Conservation (phyloP, 2,888 invertebrate genomes). For the Cremastobaeus sp. region DNA sequence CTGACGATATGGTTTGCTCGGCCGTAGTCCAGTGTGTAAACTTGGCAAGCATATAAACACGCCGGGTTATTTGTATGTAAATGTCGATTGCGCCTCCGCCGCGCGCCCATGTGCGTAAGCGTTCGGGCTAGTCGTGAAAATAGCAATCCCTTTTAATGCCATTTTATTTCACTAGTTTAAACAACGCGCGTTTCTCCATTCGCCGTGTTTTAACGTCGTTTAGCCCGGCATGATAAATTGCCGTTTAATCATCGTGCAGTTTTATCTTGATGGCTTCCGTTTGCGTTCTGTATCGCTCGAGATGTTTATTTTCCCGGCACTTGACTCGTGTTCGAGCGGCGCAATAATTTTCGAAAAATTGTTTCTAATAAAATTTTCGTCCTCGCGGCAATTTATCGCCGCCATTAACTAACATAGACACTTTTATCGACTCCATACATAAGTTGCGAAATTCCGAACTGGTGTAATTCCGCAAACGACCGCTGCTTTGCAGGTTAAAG, state of each 20-base stretch:
- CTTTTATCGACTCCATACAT: too few relatives aligned
- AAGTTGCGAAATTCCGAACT: constrained; percentile 35
- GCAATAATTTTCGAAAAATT: too few relatives aligned
- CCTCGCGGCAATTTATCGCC: too few relatives aligned
- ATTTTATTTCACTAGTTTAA: constrained; percentile 50
- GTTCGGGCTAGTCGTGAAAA: constrained; percentile 49
- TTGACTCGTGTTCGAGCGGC: too few relatives aligned
- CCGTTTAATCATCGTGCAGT: constrained; percentile 33
- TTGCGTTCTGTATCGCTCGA: constrained; percentile 2
- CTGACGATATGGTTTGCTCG: constrained; percentile 57
- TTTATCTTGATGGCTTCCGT: constrained; percentile 4
- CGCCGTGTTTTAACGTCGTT: constrained; percentile 36
- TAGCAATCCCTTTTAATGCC: constrained; percentile 50
- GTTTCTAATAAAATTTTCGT: too few relatives aligned
- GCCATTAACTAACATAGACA: too few relatives aligned
- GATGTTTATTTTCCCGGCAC: constrained; percentile 16
- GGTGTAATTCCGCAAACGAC: constrained; percentile 23
- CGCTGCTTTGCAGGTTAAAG: constrained; percentile 32
- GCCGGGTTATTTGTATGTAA: constrained; percentile 71
- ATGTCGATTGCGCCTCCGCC: constrained; percentile 63
- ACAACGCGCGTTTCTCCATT: constrained; percentile 37
- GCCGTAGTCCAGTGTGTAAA: constrained; percentile 63
- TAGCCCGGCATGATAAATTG: constrained; percentile 32
- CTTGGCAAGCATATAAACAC: constrained; percentile 66
- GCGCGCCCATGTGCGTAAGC: constrained; percentile 45